Conservation (phyloP, 2,113 vertebrate genomes). For the Peromyscus maniculatus region DNA sequence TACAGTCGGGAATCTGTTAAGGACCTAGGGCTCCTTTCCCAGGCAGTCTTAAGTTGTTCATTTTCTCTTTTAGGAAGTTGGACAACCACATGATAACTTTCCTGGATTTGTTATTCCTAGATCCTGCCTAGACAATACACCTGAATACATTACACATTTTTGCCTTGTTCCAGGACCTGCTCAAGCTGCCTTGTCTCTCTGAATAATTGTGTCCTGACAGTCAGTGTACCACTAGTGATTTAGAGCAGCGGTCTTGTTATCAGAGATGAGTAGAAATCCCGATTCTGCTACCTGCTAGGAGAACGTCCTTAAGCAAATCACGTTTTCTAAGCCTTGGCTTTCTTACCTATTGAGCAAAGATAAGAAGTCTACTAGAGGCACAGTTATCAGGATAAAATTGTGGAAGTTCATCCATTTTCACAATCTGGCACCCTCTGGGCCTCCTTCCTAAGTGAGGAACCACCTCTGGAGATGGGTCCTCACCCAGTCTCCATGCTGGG, state of each 20-base stretch:
- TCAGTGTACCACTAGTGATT: background rate
- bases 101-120: constrained; percentile 3
- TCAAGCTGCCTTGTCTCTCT: background rate
- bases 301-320: constrained; percentile 11
- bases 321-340: constrained; percentile 6
- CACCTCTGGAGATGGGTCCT: background rate
- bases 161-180: background rate
- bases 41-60: background rate
- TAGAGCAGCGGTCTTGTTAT: background rate
- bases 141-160: background rate
- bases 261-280: background rate
- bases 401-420: background rate
- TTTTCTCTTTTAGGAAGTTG: background rate
- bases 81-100: background rate
- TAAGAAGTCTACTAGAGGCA: background rate
- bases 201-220: background rate
- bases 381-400: background rate
- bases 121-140: background rate
- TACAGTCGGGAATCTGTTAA: background rate
- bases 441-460: background rate
- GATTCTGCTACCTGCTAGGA: background rate
- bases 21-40: background rate
- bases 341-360: background rate
- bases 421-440: background rate
- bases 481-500: background rate